A percentile compares a stretch with the other conserved stretches of the same genome.
These are phyloP conservation scores for Coreoperca whiteheadi DNA, from an alignment of 2,113 vertebrate species.

Conservation along the genomic window DNA sequence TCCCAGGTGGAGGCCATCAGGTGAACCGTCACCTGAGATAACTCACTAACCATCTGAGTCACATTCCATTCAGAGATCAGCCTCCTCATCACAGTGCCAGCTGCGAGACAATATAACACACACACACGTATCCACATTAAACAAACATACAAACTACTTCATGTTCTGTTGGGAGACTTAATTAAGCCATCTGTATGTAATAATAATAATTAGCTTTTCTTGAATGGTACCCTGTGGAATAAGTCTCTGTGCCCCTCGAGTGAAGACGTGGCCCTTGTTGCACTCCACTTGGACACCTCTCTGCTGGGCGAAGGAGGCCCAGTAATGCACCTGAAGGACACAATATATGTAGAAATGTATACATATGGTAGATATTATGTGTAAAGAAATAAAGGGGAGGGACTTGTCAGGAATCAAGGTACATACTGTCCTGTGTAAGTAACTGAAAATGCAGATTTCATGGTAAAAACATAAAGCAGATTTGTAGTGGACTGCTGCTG, in stretches of 20 bases:
- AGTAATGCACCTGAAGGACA: constrained; percentile 92
- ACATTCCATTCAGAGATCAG: constrained; percentile 98
- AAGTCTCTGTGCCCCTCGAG: constrained; percentile 93
- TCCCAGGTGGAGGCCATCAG: constrained; percentile 97
- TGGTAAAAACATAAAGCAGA: constrained; percentile 4
- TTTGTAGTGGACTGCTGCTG: neutral
- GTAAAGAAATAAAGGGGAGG: neutral
- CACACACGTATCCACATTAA: neutral
- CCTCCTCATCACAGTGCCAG: constrained; percentile 96
- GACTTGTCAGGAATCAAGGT: constrained; percentile 1
- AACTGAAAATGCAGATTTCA: constrained; percentile 1
- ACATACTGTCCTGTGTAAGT: neutral
- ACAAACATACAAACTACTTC: neutral
- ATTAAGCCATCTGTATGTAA: neutral
- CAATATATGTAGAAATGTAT: neutral
- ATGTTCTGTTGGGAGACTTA: neutral
- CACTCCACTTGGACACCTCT: constrained; percentile 96
- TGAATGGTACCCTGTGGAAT: constrained; percentile 92
- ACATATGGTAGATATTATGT: neutral
- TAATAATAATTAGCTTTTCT: neutral
- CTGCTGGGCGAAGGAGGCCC: constrained; percentile 99
- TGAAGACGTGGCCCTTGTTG: constrained; percentile 94
- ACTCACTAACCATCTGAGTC: constrained; percentile 97
- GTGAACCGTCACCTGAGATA: constrained; percentile 94
- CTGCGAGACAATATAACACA: constrained; percentile 74